A percentile compares a stretch with the other conserved stretches of the same genome.
These are phyloP conservation scores for Stenurella melanura DNA, from an alignment of 2,888 invertebrate genomes.

Conservation along the genomic window DNA sequence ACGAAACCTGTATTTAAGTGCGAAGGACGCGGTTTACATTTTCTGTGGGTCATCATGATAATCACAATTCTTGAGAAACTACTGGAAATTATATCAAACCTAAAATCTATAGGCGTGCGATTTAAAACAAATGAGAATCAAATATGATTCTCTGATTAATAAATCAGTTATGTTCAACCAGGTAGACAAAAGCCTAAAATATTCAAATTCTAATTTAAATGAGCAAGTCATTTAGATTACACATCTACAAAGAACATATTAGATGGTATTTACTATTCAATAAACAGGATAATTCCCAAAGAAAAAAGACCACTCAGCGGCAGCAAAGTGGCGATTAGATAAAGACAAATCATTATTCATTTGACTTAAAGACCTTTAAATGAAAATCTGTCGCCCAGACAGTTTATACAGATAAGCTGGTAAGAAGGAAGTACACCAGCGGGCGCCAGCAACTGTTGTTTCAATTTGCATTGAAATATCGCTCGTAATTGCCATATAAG, in stretches of 20 bases:
- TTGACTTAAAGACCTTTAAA: conserved; percentile 7
- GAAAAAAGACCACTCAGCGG: background rate
- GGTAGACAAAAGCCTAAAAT: background rate
- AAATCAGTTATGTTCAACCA: no score
- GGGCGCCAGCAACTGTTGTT: conserved; percentile 27
- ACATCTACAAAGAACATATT: background rate
- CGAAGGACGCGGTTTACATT: background rate
- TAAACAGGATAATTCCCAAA: background rate
- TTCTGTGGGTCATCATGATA: background rate
- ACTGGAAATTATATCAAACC: no score
- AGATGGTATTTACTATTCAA: background rate
- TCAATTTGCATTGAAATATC: conserved; percentile 22
- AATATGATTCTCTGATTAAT: no score
- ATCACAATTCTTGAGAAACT: no score
- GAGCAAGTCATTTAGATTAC: background rate
- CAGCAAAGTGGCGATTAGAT: conserved; percentile 7
- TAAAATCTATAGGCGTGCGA: no score
- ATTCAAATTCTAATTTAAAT: background rate
- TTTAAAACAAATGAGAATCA: no score
- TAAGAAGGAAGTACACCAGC: conserved; percentile 9
- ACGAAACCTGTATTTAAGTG: background rate
- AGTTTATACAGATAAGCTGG: background rate
- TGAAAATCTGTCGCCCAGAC: conserved; percentile 8
- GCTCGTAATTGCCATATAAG: conserved; percentile 2
- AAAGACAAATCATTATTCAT: conserved; percentile 7